Base-by-base conservation (phyloP, 1,140 invertebrate species). In the Octopus bimaculoides region DNA sequence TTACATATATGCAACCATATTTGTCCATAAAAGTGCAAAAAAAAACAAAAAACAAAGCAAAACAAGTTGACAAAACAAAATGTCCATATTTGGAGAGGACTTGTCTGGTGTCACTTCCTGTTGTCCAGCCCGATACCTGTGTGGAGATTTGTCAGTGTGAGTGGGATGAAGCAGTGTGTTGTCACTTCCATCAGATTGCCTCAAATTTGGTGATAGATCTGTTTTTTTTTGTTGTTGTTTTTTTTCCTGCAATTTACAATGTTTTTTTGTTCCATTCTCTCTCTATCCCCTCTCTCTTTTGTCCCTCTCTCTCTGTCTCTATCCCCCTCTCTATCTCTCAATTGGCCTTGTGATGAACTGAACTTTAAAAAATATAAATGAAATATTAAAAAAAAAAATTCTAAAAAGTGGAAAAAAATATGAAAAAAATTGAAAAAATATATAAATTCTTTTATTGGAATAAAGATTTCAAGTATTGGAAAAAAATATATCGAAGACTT, bases 391-490 rank as follows among this genome's bases (percentile, higher is more conserved):
- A 41, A 41, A 41, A 41, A 41, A 41, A 41, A 41, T 41, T 41
- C 26, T 41, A 41, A 41, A 41, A 41, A 41, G 26, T 41, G 26
- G 26, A 41, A 41, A 41, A 41, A 41, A 41, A 41, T 41, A 41
- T 41, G 26, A 41, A 41, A 41, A 41, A 41, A 41, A 41, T 41
- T 41, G 26, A 41, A 41, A 41, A 41, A 41, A 41, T 41, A 41
- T 41, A 41, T 41, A 75, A 74, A 9, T 14, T 75, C 41, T 41
- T 75, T 75, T 75, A 75, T 75, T 75, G 74, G 52, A 75, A 75
- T 75, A 75, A 75, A 75, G 74, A 75, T 53, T 75, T 75, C 74
- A 75, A 75, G 74, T 75, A 75, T 75, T 75, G 74, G 52, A 75
- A 75, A 75, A 71, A 71, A 71, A 71, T n/a, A 71, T n/a, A 12